Evolutionary conservation across 2,797 vertebrate genomes (phyloP), one percentile per base, ranked within the genome.

Genomic region (Spinibarbus caldwelli): DNA sequence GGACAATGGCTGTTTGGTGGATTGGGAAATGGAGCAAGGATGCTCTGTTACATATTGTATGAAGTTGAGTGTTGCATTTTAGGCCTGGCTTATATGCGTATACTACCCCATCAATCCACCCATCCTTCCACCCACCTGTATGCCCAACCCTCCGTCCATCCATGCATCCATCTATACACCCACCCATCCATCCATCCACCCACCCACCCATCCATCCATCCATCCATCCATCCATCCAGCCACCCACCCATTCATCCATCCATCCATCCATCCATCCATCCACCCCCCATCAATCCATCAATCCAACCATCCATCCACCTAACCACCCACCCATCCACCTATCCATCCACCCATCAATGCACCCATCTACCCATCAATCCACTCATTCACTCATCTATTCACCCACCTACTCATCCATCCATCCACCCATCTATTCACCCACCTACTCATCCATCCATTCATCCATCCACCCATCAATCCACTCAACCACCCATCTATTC

Each of bases 391-490:
- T 10, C 54, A 57, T 3, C 15, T 0, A 49, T 5, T 3, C 54
- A 57, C 3, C 54, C 23, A n/a, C 11, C 23, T 3, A 57, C 0
- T 1, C 17, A 21, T 1, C 49, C 2, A 8, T 2, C 49, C 2
- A 10, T n/a, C 8, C 0, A 23, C 2, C 14, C 45, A 6, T 1
- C 1, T 0, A 19, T 49, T 0, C 5, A 6, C 0, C 15, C 47
- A 2, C 17, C 15, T 0, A 17, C 2, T 5, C 8, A 9, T 6
- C 0, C 0, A 9, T 2, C 49, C 2, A 54, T 3, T 6, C 19
- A 6, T 9, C 19, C 0, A 23, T 11, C 8, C 52, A 23, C 1
- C 1, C 21, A 23, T 19, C 6, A 19, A 23, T 9, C 21, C 1
- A 23, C 3, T n/a, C n/a, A n/a, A n/a, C 3, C 7, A 54, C 0